Base-by-base conservation (phyloP, 1,140 invertebrate species). In the Drosophila sp. region DNA sequence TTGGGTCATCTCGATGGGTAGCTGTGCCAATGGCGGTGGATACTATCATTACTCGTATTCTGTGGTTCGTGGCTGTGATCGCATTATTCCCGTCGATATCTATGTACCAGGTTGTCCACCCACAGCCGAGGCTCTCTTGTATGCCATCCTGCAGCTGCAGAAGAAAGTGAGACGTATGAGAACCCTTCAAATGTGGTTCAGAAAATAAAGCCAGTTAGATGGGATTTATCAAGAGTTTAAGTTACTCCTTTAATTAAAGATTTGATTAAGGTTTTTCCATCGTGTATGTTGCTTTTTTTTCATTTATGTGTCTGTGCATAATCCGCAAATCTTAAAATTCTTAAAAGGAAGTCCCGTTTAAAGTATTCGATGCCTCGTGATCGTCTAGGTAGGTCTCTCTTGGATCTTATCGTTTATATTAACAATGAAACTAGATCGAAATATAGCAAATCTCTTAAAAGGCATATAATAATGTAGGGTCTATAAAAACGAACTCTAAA, bases 41-140 rank as follows among this genome's bases (percentile, higher is more conserved):
- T 99, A 99, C 92, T 99, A 99, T 92, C 98, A 99, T 93, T 99
- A 99, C 91, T 98, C 98, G 27, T 99, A 99, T 91, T 97, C 98
- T 30, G 98, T 99, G 79, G 97, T 99, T 1, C 93, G 98, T 83
- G 99, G 99, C 5, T 99, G 98, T 93, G 98, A 99, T 92, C 95
- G 98, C 65, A 98, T 99, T 79, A 95, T 99, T 70, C 99, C 99
- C 30, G 98, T 99, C 56, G 99, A 99, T 93, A 98, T 99, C 87
- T 99, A 99, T 92, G 98, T 99, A 44, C 98, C 98, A 80, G 98
- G 97, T 60, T 99, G 98, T 94, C 98, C 98, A 57, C 98, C 98
- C 61, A 98, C 98, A 0, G 98, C 98, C 33, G 98, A 99, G 93
- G 98, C 98, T 50, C 93, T 99, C 0, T 93, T 99, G 68, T 99